Conservation (phyloP, 2,113 vertebrate species). For the Chloebia gouldiae region DNA sequence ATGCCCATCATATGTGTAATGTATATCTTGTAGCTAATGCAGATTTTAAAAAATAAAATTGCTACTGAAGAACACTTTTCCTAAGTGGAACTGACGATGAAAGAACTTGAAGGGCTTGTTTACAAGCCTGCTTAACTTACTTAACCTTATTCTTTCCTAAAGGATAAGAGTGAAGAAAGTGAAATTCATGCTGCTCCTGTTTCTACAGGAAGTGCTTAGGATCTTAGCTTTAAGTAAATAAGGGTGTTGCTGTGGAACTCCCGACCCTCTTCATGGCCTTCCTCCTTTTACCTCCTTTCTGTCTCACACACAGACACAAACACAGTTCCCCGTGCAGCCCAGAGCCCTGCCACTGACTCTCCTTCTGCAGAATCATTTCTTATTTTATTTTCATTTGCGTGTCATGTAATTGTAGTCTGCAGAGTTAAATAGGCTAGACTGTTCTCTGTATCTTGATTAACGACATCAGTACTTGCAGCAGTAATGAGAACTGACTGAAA, state of each 20-base stretch:
- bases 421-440: background rate
- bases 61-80: background rate
- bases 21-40: background rate
- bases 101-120: background rate
- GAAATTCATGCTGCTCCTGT: background rate
- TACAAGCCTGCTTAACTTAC: background rate
- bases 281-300: background rate
- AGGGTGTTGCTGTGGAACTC: background rate
- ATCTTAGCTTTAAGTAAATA: background rate
- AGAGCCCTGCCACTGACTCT: background rate
- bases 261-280: background rate
- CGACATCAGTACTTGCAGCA: background rate
- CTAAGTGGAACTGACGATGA: background rate
- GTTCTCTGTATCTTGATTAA: background rate
- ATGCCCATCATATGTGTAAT: background rate
- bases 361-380: background rate
- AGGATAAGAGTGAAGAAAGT: background rate
- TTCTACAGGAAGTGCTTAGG: background rate
- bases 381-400: background rate
- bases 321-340: fast-evolving
- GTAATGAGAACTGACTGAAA: background rate
- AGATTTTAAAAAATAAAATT: background rate
- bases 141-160: background rate
- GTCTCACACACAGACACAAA: fast-evolving
- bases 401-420: background rate